Percentiles rank a stretch among this genome's conserved stretches.
Conservation (phyloP, 2,797 vertebrate species). For the Microctenopoma lineatum region DNA sequence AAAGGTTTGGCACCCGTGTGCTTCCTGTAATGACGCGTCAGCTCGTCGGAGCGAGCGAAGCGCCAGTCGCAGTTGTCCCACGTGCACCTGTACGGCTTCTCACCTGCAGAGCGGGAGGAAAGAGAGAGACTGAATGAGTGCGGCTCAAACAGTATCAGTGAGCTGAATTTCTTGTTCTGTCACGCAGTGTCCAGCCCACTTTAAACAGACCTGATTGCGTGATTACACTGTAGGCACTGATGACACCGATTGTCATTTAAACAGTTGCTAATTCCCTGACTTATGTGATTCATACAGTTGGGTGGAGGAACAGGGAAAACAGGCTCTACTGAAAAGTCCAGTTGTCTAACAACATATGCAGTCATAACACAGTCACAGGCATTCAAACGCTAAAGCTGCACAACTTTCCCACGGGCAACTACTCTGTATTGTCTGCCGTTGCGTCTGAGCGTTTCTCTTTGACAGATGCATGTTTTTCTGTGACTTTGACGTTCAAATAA, state of each 20-base stretch:
- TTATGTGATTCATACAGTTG: conserved; percentile 47
- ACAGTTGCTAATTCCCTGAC: conserved; percentile 16
- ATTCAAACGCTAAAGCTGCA: conserved; percentile 37
- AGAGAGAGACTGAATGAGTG: conserved; percentile 16
- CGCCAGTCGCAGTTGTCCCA: conserved; percentile 99
- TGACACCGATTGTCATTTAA: not conserved
- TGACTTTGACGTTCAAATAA: conserved; percentile 35
- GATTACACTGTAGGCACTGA: not conserved
- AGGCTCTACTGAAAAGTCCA: conserved; percentile 58
- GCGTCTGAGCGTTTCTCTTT: conserved; percentile 22
- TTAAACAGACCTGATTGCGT: not conserved
- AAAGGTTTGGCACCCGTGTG: conserved; percentile 99
- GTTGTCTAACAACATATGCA: conserved; percentile 36
- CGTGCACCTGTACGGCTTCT: conserved; percentile 98
- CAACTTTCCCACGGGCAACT: conserved; percentile 62
- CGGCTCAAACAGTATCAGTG: not conserved
- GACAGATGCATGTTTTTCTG: conserved; percentile 31
- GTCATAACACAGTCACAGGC: conserved; percentile 48
- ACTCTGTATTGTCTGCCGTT: conserved; percentile 18
- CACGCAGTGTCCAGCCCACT: not conserved
- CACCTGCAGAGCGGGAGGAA: conserved; percentile 81
- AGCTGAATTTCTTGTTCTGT: not conserved
- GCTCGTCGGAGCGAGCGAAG: conserved; percentile 96
- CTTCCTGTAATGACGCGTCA: conserved; percentile 97
- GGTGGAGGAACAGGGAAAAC: conserved; percentile 69